phyloP scores from a whole-genome alignment of 2,797 vertebrate species.

The Erethizon dorsatum region DNA sequence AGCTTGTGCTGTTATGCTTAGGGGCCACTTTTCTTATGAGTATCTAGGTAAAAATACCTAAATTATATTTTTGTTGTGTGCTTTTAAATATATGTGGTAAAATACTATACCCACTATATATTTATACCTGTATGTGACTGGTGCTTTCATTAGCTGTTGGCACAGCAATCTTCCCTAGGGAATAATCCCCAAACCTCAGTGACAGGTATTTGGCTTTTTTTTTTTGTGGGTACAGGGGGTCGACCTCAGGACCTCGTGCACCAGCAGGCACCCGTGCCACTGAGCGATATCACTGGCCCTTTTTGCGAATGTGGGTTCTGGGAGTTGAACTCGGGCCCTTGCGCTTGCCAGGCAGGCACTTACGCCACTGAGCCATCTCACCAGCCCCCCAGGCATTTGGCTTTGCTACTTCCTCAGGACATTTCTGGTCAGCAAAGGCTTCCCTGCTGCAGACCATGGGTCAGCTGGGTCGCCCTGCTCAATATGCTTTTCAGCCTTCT shows the following conservation, averaged over 20 bases:
- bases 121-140: background rate
- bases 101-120: background rate
- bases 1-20: background rate
- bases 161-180: background rate
- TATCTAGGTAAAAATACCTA: slow-evolving; percentile 12
- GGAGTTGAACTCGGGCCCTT: too few relatives aligned
- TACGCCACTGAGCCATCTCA: too few relatives aligned
- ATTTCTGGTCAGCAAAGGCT: background rate
- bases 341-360: too few relatives aligned
- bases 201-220: background rate
- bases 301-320: too few relatives aligned
- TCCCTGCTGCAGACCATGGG: background rate
- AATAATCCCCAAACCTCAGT: background rate
- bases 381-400: background rate
- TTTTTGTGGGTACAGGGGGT: too few relatives aligned
- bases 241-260: too few relatives aligned
- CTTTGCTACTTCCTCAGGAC: background rate
- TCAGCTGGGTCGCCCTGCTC: background rate
- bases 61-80: slow-evolving; percentile 15
- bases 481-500: background rate
- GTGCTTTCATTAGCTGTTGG: slow-evolving; percentile 27
- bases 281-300: too few relatives aligned
- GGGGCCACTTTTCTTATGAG: background rate
- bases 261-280: too few relatives aligned
- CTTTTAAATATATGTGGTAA: background rate